A percentile compares a stretch with the other conserved stretches of the same genome.
Conservation (phyloP, 2,797 vertebrate species). For the Triplophysa yarkandensis region DNA sequence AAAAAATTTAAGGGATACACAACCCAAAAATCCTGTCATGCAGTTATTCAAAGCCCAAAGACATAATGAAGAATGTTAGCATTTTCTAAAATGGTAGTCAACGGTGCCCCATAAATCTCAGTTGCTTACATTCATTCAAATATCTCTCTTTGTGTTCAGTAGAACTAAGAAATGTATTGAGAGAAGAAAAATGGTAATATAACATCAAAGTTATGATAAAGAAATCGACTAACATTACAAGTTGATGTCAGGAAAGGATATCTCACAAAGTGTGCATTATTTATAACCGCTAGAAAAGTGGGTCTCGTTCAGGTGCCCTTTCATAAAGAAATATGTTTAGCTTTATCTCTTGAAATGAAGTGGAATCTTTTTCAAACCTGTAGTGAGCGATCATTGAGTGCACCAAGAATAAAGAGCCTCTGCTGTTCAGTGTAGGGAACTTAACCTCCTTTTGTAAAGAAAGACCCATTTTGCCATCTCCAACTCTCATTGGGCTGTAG, state of each 20-base stretch:
- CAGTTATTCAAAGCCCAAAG: no score
- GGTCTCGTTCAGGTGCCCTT: not conserved
- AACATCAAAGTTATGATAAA: not conserved
- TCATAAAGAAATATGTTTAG: not conserved
- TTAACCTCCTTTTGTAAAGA: conserved; percentile 7
- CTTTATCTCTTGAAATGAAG: conserved; percentile 6
- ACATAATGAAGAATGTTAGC: no score
- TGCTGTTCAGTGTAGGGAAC: conserved; percentile 1
- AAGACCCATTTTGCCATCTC: not conserved
- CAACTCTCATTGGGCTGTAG: not conserved
- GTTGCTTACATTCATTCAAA: no score
- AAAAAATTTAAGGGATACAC: no score
- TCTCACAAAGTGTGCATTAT: not conserved
- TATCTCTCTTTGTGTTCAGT: no score
- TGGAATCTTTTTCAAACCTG: not conserved
- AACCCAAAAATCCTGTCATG: no score
- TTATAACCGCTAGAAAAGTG: not conserved
- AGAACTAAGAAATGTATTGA: no score
- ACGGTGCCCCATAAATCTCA: no score
- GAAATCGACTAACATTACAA: not conserved
- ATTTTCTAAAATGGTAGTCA: no score
- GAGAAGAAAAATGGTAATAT: not conserved
- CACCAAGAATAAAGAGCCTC: conserved; percentile 10
- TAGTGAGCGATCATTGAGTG: not conserved
- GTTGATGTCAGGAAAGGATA: not conserved